phyloP scores from a whole-genome alignment of 2,888 invertebrate genomes.

The Phaonia tiefii region DNA sequence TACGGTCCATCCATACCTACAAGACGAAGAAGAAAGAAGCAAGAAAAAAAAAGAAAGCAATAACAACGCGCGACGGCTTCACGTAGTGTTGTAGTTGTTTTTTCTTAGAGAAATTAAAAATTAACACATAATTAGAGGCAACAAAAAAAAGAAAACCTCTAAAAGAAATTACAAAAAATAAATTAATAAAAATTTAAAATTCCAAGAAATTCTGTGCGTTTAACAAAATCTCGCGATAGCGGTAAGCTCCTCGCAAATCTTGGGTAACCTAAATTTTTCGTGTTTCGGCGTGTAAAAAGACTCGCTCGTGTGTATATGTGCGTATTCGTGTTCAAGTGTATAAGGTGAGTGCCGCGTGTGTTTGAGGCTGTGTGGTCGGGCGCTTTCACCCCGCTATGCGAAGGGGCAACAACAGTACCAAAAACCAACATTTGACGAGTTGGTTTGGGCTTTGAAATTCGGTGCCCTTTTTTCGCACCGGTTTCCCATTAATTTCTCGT shows the following conservation, averaged over 20 bases:
- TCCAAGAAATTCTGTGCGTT: background rate
- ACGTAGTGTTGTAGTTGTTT: slow-evolving; percentile 47
- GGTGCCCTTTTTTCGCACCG: slow-evolving; percentile 36
- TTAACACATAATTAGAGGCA: background rate
- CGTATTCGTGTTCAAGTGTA: slow-evolving; percentile 47
- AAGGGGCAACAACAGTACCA: no score
- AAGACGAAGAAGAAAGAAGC: slow-evolving; percentile 45
- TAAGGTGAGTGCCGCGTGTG: slow-evolving; percentile 42
- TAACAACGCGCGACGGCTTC: slow-evolving; percentile 52
- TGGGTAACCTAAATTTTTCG: slow-evolving; percentile 61
- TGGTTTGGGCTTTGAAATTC: slow-evolving; percentile 9
- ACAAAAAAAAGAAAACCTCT: slow-evolving; percentile 29
- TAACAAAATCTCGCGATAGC: slow-evolving; percentile 3
- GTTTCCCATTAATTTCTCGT: slow-evolving; percentile 4
- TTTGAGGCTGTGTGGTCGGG: slow-evolving; percentile 45
- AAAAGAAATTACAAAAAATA: slow-evolving; percentile 1
- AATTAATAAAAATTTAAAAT: background rate
- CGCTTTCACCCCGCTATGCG: no score
- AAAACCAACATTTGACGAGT: no score
- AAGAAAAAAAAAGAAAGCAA: slow-evolving; percentile 38
- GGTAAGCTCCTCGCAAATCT: slow-evolving; percentile 35
- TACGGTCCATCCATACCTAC: slow-evolving; percentile 37
- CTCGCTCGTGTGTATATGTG: slow-evolving; percentile 53
- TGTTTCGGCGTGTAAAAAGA: slow-evolving; percentile 59
- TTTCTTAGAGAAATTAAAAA: slow-evolving; percentile 31